These are phyloP conservation scores for Hippopotamyrus pictus DNA, from an alignment of 2,797 vertebrate genomes.

Conservation along the genomic window DNA sequence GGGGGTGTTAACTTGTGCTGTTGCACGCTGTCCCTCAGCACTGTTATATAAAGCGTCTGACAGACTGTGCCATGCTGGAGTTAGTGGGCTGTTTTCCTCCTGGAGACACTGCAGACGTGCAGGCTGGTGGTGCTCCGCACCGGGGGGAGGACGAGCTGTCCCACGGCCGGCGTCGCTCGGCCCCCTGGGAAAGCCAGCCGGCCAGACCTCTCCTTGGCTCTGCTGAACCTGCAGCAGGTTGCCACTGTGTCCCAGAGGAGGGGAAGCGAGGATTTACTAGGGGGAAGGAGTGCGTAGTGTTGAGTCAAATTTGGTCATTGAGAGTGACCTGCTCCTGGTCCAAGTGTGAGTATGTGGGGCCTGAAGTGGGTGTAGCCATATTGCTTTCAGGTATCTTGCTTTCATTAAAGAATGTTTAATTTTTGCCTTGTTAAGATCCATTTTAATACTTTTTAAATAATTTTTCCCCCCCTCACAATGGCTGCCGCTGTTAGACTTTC, in stretches of 20 bases:
- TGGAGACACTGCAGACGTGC: background rate
- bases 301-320: background rate
- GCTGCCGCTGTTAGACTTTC: background rate
- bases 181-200: background rate
- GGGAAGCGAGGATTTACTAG: background rate
- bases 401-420: background rate
- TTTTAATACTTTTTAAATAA: background rate
- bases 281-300: background rate
- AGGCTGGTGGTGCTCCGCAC: background rate
- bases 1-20: constrained; percentile 1
- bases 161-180: background rate
- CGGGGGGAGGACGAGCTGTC: background rate
- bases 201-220: background rate
- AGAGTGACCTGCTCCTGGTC: background rate
- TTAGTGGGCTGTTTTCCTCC: background rate
- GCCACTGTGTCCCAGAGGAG: background rate
- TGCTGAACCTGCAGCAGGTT: background rate
- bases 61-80: background rate
- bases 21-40: background rate
- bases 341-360: background rate
- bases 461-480: background rate
- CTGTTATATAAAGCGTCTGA: background rate
- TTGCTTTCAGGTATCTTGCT: background rate
- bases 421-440: background rate
- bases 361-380: background rate